These are phyloP conservation scores for Ypsolopha scabrella DNA, from an alignment of 2,888 invertebrate genomes.

Conservation along the genomic window DNA sequence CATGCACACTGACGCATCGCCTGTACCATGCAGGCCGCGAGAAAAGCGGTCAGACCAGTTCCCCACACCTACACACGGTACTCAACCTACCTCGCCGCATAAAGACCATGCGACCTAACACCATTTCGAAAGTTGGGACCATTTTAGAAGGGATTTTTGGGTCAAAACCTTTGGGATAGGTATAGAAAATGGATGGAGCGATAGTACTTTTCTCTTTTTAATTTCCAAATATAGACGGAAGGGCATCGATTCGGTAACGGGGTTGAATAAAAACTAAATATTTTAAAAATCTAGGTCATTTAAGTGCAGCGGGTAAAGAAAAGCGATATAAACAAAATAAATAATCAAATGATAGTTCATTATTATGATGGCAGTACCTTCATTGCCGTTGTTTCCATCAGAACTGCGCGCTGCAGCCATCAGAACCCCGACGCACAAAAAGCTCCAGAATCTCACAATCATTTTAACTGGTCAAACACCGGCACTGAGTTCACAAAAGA, in stretches of 20 bases:
- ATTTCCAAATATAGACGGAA: too few relatives aligned
- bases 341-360: conserved; percentile 19
- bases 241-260: too few relatives aligned
- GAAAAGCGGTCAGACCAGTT: conserved; percentile 1
- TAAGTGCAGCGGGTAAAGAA: too few relatives aligned
- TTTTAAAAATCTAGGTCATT: too few relatives aligned
- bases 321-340: conserved; percentile 31
- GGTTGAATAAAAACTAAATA: too few relatives aligned
- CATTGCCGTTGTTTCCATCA: conserved; percentile 64
- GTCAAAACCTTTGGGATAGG: neutral
- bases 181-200: too few relatives aligned
- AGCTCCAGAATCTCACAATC: conserved; percentile 67
- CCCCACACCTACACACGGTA: neutral
- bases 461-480: conserved; percentile 53
- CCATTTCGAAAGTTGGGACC: neutral
- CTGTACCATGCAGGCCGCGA: neutral
- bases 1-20: neutral
- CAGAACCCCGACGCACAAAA: conserved; percentile 63
- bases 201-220: too few relatives aligned
- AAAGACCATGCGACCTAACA: conserved; percentile 1
- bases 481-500: conserved; percentile 57
- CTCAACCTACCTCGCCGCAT: neutral
- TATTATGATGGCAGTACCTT: conserved; percentile 39
- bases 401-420: conserved; percentile 55
- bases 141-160: neutral